phyloP scores from a whole-genome alignment of 1,140 invertebrate species.

The Drosophila sp. region DNA sequence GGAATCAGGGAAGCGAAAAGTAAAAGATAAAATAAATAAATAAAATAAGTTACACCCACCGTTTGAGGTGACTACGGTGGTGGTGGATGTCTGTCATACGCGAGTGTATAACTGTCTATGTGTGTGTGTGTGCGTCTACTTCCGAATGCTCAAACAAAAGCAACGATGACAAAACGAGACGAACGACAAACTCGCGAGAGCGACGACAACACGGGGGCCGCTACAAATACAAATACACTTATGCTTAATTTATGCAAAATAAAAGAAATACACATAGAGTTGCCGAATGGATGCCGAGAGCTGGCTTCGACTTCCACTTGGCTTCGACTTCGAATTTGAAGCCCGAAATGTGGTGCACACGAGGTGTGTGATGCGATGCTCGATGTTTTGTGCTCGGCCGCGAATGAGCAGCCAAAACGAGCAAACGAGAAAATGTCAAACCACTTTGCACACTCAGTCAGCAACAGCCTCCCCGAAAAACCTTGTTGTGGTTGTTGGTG shows the following conservation, averaged over 20 bases:
- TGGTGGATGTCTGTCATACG: constrained; percentile 22
- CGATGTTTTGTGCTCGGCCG: constrained; percentile 28
- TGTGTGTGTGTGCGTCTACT: constrained; percentile 39
- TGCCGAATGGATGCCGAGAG: constrained; percentile 7
- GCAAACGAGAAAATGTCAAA: constrained; percentile 79
- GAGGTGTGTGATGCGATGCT: too few relatives aligned
- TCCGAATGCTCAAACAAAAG: constrained; percentile 71
- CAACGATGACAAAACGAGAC: constrained; percentile 55
- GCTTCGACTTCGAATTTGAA: constrained; percentile 69
- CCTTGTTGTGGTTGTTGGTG: constrained; percentile 31
- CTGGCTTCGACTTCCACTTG: not conserved
- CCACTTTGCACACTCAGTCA: constrained; percentile 68
- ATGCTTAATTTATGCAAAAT: constrained; percentile 83
- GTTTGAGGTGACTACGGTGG: constrained; percentile 13
- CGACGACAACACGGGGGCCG: constrained; percentile 34
- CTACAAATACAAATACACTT: constrained; percentile 72
- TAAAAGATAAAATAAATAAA: constrained; percentile 26
- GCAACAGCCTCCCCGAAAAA: constrained; percentile 48
- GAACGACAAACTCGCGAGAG: constrained; percentile 26
- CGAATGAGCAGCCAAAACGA: constrained; percentile 73
- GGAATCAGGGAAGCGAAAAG: constrained; percentile 29
- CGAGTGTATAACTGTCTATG: constrained; percentile 42
- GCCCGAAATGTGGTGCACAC: constrained; percentile 71
- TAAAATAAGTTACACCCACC: constrained; percentile 68
- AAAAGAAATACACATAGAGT: constrained; percentile 74